These are phyloP conservation scores for Mimas tiliae DNA, from an alignment of 2,888 invertebrate genomes.

Conservation along the genomic window DNA sequence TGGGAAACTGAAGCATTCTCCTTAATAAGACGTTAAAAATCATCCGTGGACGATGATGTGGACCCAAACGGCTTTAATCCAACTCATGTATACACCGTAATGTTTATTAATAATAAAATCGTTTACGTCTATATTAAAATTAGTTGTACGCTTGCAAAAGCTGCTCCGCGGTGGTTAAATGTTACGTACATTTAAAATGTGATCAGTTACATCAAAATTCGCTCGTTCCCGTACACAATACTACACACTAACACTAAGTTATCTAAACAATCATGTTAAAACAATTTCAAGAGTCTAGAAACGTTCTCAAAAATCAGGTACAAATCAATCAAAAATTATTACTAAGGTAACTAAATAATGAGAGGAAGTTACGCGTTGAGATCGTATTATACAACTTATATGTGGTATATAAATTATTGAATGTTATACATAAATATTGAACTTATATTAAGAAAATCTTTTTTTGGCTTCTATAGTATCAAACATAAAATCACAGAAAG, in stretches of 20 bases:
- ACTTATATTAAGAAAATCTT: constrained; percentile 39
- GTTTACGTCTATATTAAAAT: constrained; percentile 63
- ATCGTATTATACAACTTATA: constrained; percentile 65
- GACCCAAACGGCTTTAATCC: constrained; percentile 43
- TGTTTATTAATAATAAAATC: constrained; percentile 53
- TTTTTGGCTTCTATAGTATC: constrained; percentile 72
- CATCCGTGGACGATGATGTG: constrained; percentile 41
- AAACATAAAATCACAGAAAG: constrained; percentile 78
- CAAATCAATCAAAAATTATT: constrained; percentile 79
- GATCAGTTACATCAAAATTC: constrained; percentile 60
- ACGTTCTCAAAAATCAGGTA: constrained; percentile 78
- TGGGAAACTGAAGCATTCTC: constrained; percentile 36
- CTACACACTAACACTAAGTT: constrained; percentile 61
- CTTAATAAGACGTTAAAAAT: constrained; percentile 44
- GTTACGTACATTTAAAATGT: constrained; percentile 56
- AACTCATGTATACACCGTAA: constrained; percentile 53
- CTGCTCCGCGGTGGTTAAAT: constrained; percentile 79
- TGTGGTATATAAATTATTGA: constrained; percentile 34
- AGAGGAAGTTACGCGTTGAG: constrained; percentile 75
- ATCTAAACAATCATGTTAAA: constrained; percentile 72
- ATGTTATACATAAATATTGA: constrained; percentile 14
- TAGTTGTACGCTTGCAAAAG: constrained; percentile 78
- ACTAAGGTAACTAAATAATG: constrained; percentile 81
- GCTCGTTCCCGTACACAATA: constrained; percentile 68
- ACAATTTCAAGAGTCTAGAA: constrained; percentile 78